Evolutionary conservation across 1,140 invertebrate genomes (phyloP), one percentile per base, ranked within the genome.

Genomic region (Pteromalus puparum): DNA sequence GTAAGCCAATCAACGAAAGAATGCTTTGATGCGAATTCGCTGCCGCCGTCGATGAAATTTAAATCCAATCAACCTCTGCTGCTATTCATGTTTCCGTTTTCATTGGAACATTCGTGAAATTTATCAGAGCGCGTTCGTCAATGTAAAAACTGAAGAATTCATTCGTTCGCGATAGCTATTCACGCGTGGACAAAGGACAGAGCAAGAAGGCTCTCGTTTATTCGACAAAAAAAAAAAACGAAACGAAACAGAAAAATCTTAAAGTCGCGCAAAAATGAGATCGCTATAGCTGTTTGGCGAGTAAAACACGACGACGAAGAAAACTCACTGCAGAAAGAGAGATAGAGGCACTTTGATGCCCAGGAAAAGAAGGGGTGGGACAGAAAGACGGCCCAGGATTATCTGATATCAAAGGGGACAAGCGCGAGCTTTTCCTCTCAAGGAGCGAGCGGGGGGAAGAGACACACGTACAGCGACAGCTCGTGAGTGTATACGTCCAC

Each of bases 351-450:
- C 28, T 83, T 78, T 73, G 30, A 74, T 61, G 4, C 18, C 48
- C 24, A 53, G 24, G 30, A 42, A 9, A 10, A 42, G 38, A 10
- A 10, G 9, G 9, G 38, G 38, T 34, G 5, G 34, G n/a, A 28
- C 42, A n/a, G n/a, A 18, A 18, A 24, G 48, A 53, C 53, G 53
- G 18, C 0, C 0, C 2, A 61, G 87, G 86, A 89, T 90, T 88
- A 89, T 89, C 88, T 86, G 86, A 89, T 89, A 88, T 86, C 86
- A 88, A 88, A 88, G 86, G 85, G 81, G 85, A 87, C 85, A 87
- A 83, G 61, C 61, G 10, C 5, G 28, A 76, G 81, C 85, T 89
- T 85, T 81, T 86, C 68, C 48, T 53, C 48, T 53, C 48, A 18
- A 53, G 15, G 48, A 5, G 5, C n/a, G n/a, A n/a, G n/a, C n/a